phyloP scores from a whole-genome alignment of 2,113 vertebrate species.

The Melanostigma gelatinosum region DNA sequence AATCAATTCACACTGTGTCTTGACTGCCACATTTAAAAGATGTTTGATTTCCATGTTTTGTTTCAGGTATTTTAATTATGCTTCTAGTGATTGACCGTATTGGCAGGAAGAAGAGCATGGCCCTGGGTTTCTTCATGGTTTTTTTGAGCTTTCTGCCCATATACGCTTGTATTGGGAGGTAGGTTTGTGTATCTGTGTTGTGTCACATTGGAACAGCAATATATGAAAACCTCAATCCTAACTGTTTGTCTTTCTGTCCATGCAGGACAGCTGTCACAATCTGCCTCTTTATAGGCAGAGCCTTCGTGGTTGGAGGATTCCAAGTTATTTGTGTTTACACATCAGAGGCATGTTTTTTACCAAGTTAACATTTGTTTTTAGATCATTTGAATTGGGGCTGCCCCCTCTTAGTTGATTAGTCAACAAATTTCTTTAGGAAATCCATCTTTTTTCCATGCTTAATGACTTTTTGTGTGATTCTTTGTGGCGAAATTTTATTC shows the following conservation, averaged over 20 bases:
- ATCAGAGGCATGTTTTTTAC: slow-evolving; percentile 84
- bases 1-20: background rate
- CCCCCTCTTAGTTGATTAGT: background rate
- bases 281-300: slow-evolving; percentile 92
- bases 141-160: slow-evolving; percentile 88
- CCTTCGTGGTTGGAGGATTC: slow-evolving; percentile 91
- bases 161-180: slow-evolving; percentile 91
- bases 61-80: slow-evolving; percentile 87
- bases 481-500: background rate
- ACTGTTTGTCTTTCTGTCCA: background rate
- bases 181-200: background rate
- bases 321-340: slow-evolving; percentile 94
- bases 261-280: slow-evolving; percentile 88
- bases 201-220: background rate
- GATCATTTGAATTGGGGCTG: background rate
- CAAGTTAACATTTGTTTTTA: background rate
- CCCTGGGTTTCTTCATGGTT: slow-evolving; percentile 88
- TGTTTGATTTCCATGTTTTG: slow-evolving; percentile 7
- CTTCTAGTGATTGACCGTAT: slow-evolving; percentile 89
- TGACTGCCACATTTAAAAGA: background rate
- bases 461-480: background rate
- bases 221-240: background rate
- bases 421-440: background rate
- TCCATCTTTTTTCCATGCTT: background rate
- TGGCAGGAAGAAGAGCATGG: slow-evolving; percentile 94